phyloP scores from a whole-genome alignment of 2,113 vertebrate species.

The Nasalis larvatus region DNA sequence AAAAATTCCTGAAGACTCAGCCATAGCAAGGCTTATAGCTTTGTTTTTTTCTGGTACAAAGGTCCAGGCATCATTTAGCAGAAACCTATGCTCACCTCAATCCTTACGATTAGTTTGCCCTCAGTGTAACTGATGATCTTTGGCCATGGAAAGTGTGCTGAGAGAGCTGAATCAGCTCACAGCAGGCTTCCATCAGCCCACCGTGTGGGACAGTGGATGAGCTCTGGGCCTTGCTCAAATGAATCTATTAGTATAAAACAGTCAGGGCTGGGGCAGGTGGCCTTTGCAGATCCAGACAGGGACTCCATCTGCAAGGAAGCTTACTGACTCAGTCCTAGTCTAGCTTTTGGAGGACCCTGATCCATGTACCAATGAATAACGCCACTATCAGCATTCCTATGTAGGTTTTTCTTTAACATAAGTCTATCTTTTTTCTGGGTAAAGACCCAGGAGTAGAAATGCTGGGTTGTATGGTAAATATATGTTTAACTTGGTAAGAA shows the following conservation, averaged over 20 bases:
- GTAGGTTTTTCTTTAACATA: neutral
- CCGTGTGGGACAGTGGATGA: neutral
- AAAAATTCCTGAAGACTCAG: neutral
- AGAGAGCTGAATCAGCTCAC: neutral
- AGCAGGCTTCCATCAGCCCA: neutral
- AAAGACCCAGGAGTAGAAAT: neutral
- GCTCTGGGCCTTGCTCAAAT: neutral
- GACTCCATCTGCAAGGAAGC: neutral
- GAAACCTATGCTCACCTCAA: neutral
- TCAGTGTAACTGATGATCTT: neutral
- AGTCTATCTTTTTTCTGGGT: neutral
- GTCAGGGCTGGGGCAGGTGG: neutral
- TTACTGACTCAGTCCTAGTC: neutral
- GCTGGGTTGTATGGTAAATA: neutral
- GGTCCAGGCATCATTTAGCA: neutral
- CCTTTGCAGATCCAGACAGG: neutral
- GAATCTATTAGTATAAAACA: neutral
- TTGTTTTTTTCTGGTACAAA: neutral
- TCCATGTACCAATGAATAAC: neutral
- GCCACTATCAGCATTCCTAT: neutral
- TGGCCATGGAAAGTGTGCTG: neutral
- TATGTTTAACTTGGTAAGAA: neutral
- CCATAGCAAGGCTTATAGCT: neutral
- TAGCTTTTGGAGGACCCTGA: neutral
- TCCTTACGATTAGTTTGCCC: neutral